These are phyloP conservation scores for Auanema sp. DNA, from an alignment of 2,888 invertebrate species.

Conservation along the genomic window DNA sequence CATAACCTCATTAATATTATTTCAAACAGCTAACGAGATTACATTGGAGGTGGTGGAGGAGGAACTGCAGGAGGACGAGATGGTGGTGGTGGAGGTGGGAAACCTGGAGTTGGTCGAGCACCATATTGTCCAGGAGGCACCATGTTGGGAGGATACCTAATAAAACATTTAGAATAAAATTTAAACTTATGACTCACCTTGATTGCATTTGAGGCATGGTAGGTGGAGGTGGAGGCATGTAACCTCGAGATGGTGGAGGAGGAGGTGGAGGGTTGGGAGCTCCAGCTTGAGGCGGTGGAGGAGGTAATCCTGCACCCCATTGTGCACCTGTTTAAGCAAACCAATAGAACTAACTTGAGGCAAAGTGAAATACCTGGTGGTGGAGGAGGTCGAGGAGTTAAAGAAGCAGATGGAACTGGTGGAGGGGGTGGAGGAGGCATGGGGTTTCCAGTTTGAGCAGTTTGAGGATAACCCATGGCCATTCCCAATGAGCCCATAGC, in stretches of 20 bases:
- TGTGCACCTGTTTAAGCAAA: not conserved
- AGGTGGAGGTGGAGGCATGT: slow-evolving; percentile 42
- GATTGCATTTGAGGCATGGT: slow-evolving; percentile 34
- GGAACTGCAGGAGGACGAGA: slow-evolving; percentile 43
- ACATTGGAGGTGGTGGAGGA: slow-evolving; percentile 33
- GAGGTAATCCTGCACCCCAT: slow-evolving; percentile 21
- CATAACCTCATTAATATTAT: too few species aligned
- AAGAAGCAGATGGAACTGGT: slow-evolving; percentile 40
- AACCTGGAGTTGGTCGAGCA: slow-evolving; percentile 16
- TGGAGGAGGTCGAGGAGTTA: slow-evolving; percentile 45
- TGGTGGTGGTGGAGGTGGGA: slow-evolving; percentile 37
- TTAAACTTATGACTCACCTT: slow-evolving; percentile 12
- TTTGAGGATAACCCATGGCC: slow-evolving; percentile 35
- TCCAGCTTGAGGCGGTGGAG: slow-evolving; percentile 25
- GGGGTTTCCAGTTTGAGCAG: slow-evolving; percentile 36
- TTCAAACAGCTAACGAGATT: slow-evolving; percentile 16
- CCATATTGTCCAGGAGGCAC: too few species aligned
- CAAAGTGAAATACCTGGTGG: slow-evolving; percentile 15
- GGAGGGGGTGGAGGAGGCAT: slow-evolving; percentile 44
- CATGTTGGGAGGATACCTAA: too few species aligned
- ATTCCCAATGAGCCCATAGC: slow-evolving; percentile 19
- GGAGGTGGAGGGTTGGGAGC: slow-evolving; percentile 22
- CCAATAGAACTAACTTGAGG: not conserved
- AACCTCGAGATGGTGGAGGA: slow-evolving; percentile 15
- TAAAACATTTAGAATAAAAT: too few species aligned